Evolutionary conservation across 2,797 vertebrate genomes (phyloP), one percentile per base, ranked within the genome.

Genomic region (Clarias platycephalus): DNA sequence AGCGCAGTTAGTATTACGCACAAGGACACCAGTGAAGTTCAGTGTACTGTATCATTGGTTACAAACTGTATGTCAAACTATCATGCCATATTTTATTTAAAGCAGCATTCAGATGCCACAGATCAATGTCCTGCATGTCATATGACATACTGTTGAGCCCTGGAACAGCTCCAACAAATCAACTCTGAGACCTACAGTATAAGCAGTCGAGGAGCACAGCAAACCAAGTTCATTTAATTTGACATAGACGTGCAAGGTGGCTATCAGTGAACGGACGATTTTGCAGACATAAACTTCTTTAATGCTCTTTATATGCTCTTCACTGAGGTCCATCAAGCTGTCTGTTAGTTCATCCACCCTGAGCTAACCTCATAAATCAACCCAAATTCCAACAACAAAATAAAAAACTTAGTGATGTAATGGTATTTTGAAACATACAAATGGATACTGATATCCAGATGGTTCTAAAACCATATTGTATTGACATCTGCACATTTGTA

Each of bases 31-130:
- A 64, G 37, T 26, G 12, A 40, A 63, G 68, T 68, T 85, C 53
- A 31, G 28, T 40, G 57, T 57, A 72, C 28, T 40, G 57, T 57
- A 72, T 40, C 28, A 49, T 63, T 26, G 55, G 31, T 7, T 71
- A 57, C 15, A 63, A 71, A 66, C 63, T 58, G 68, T 72, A 18
- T 34, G 64, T 63, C 62, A 86, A 31, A 40, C 49, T 72, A 26
- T 67, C 20, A 37, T 40, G 55, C 34, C 40, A 63, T 49, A 80
- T 37, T 72, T 86, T 82, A 88, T 81, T 78, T 83, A 87, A 88
- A 79, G 49, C 57, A 9, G 57, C 77, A 82, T 57, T 40, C 72
- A 57, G 62, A 76, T 53, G 31, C 28, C 68, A 74, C 70, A 80
- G 67, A 84, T 63, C 55, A 63, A 64, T 37, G 75, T 31, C 81